Base-by-base conservation (phyloP, 2,888 invertebrate species). In the Eupithecia exiguata region DNA sequence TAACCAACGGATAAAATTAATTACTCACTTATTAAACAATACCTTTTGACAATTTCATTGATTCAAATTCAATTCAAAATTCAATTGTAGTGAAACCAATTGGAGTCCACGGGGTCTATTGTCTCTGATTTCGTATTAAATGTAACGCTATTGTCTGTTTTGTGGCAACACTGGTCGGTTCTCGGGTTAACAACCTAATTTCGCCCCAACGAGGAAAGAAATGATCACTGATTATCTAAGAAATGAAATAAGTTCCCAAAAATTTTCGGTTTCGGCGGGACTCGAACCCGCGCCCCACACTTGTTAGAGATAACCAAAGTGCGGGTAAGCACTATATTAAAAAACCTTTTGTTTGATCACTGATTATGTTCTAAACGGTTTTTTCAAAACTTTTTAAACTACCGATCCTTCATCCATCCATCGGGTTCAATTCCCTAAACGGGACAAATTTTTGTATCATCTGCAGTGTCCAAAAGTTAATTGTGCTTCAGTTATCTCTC, bases 21-120 rank as follows among this genome's bases (percentile, higher is more conserved):
- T 75, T 72, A 77, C 78, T 75, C 71, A 71, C 77, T 76, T 77
- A 78, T 78, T 74, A 74, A 68, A 78, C 80, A 78, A 78, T 78
- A 71, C 75, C 76, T 77, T 78, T 77, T 78, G 76, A 77, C 77
- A 76, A 80, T 74, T 36, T 35, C 38, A 65, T 65, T 38, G 63
- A 65, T 65, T 65, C 63, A 65, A 74, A 77, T 77, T 75, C 78
- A 77, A 78, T 79, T 72, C 67, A 58, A 16, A 74, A 75, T 75
- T 70, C 62, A 72, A 71, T 74, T 72, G 72, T 63, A 61, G 62
- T 68, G 70, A 68, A 72, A 70, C 75, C 75, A 75, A 75, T 75
- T 71, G 61, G 62, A 72, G 69, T 72, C 9, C 38, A 40, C 36
- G 21, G 66, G 63, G 5, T 35, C 66, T 5, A 40, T 66, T 66